Conservation (phyloP, 1,140 invertebrate species). For the Scaptomyza montana region DNA sequence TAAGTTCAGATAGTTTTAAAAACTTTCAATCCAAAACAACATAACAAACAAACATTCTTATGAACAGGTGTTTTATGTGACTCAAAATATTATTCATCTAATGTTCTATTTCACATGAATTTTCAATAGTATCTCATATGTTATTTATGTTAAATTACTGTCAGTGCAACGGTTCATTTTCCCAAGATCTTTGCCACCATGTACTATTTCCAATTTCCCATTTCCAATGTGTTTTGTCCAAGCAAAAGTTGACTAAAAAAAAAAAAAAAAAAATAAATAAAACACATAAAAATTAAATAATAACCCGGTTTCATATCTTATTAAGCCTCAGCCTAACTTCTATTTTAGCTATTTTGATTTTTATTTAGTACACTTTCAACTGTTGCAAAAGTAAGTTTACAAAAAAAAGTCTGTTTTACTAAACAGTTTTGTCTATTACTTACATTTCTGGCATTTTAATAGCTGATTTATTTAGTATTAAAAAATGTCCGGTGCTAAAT, state of each 20-base stretch:
- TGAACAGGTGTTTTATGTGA: neutral
- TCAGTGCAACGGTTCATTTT: neutral
- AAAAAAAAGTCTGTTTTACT: neutral
- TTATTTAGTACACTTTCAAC: neutral
- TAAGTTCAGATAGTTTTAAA: neutral
- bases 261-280: no score
- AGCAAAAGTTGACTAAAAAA: neutral
- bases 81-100: constrained; percentile 2
- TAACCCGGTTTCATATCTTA: neutral
- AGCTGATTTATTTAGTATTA: no score
- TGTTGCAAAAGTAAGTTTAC: neutral
- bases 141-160: neutral
- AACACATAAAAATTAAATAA: no score
- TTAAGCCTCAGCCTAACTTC: neutral
- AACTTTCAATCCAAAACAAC: no score
- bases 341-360: neutral
- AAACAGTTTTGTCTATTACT: neutral
- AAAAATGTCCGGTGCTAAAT: neutral
- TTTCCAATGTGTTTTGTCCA: neutral
- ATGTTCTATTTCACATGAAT: constrained; percentile 21
- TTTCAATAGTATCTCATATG: neutral
- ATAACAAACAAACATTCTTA: no score
- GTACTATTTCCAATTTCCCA: neutral
- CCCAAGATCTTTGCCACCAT: neutral
- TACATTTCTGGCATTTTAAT: no score